Percentiles rank a stretch among this genome's conserved stretches.
phyloP scores from a whole-genome alignment of 2,797 vertebrate genomes.

The Corythornis leucogaster region DNA sequence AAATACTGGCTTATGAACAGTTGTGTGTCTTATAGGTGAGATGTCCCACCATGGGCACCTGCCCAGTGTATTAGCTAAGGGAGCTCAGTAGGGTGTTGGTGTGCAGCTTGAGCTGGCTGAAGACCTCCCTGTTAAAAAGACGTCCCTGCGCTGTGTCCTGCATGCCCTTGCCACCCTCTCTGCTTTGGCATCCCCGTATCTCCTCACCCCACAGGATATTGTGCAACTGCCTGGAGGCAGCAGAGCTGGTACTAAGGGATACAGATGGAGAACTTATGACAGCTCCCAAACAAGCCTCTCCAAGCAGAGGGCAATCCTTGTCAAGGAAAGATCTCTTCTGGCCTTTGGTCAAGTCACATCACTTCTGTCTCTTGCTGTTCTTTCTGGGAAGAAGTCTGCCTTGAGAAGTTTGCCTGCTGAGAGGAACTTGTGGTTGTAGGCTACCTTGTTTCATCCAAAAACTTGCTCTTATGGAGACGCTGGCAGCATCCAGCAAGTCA shows the following conservation, averaged over 20 bases:
- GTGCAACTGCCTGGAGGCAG: fast-evolving
- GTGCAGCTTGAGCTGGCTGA: not conserved
- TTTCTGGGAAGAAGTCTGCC: not conserved
- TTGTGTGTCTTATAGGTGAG: not conserved
- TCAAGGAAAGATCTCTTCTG: not conserved
- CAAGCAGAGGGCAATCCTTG: not conserved
- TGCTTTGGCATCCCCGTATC: not conserved
- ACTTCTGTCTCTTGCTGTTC: not conserved
- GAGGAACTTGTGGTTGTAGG: not conserved
- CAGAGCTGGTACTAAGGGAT: not conserved
- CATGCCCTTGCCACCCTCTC: not conserved
- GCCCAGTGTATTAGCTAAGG: not conserved
- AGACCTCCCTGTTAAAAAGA: not conserved
- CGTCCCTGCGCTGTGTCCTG: not conserved
- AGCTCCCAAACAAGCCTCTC: not conserved
- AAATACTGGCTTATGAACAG: not conserved
- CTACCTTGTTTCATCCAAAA: not conserved
- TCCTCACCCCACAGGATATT: not conserved
- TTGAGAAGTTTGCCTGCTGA: not conserved
- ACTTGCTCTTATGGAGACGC: not conserved
- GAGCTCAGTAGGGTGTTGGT: not conserved
- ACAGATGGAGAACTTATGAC: not conserved
- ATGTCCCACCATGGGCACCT: not conserved
- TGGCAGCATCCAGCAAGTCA: not conserved
- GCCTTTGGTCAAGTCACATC: not conserved